Base-by-base conservation (phyloP, 2,113 vertebrate species). In the Leptocoma aspasia region DNA sequence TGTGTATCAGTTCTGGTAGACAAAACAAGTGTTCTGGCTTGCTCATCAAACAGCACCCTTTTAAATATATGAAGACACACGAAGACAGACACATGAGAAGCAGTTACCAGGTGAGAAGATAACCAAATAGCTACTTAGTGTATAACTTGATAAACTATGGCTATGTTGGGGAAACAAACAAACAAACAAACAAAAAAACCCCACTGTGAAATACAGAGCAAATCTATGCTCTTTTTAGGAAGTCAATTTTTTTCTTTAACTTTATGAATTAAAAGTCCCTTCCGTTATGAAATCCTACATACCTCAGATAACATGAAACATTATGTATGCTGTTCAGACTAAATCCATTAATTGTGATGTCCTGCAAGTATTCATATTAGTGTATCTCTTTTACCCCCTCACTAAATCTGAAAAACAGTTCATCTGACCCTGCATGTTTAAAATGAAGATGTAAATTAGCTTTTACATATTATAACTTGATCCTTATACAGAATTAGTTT, bases 31-130 rank as follows among this genome's bases (percentile, higher is more conserved):
- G 27, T 68, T 92, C n/a, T 69, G 84, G 27, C 53, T 94, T 24
- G 37, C 24, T 88, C 68, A 78, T 53, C 13, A 31, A 54, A 65
- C 72, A 92, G 42, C 33, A 90, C 17, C 42, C 82, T 92, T 95
- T 96, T 57, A 86, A 71, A 75, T 92, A 72, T 89, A 87, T 45
- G 47, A 59, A 64, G 21, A 68, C 44, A 66, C 60, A 57, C 68
- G 33, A 88, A 90, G 78, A 69, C 37, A 86, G 80, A 82, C 0
- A 12, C 64, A 57, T 89, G 69, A 95, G 39, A 89, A 94, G 56
- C 82, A 88, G 82, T 91, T 94, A 73, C 45, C 45, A 86, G 73
- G 90, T 35, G 17, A 94, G 82, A 94, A 92, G 85, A 85, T 77
- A n/a, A 37, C 2, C 56, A 93, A 96, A 95, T 60, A 93, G 49